A percentile compares a stretch with the other conserved stretches of the same genome.
Evolutionary conservation across 64 coral and sea anemone genomes (phyloP).

Genomic region (Actinia equina): DNA sequence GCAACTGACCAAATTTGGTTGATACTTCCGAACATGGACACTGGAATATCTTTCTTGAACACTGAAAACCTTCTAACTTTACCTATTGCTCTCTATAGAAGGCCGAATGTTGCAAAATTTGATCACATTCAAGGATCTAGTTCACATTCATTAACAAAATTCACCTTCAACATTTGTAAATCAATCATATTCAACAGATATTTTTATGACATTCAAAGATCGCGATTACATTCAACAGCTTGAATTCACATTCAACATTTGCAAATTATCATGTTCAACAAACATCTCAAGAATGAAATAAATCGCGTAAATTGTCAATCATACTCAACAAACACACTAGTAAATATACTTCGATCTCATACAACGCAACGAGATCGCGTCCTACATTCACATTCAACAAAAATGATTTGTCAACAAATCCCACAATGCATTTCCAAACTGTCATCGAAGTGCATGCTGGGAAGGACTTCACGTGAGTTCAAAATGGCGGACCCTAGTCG

Average conservation of each 20-base stretch:
- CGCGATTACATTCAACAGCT: slow-evolving; percentile 20
- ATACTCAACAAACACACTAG: too few species aligned
- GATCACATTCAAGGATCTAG: too few species aligned
- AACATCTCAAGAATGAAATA: too few species aligned
- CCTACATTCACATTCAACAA: too few species aligned
- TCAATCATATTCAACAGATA: neutral
- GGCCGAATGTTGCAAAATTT: too few species aligned
- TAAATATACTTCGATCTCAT: too few species aligned
- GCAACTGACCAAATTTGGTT: slow-evolving; percentile 42
- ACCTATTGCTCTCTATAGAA: neutral
- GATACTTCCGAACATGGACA: slow-evolving; percentile 27
- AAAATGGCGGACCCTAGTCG: slow-evolving; percentile 22
- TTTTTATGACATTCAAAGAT: slow-evolving; percentile 20
- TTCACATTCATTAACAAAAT: too few species aligned
- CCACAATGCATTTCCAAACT: neutral
- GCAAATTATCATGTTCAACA: too few species aligned
- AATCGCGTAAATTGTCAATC: too few species aligned
- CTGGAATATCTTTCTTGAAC: slow-evolving; percentile 27
- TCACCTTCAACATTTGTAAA: too few species aligned
- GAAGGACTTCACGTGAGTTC: slow-evolving; percentile 11
- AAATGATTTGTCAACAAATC: too few species aligned
- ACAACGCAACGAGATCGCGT: too few species aligned
- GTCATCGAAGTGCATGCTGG: slow-evolving; percentile 19
- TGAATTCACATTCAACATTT: neutral
- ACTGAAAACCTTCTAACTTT: slow-evolving; percentile 25